phyloP scores from a whole-genome alignment of 2,113 vertebrate species.

The Setophaga coronata region DNA sequence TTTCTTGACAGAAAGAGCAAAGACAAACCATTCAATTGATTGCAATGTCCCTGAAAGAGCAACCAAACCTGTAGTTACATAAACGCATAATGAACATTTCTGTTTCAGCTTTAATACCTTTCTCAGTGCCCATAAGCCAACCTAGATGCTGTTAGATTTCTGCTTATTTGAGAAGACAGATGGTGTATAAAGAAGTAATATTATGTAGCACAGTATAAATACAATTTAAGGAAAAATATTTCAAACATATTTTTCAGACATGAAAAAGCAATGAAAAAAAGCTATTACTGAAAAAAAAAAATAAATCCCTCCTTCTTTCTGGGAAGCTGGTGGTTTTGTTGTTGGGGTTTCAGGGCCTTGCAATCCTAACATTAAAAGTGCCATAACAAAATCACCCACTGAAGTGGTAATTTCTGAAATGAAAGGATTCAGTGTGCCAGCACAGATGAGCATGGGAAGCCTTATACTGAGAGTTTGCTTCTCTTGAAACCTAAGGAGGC shows the following conservation, averaged over 20 bases:
- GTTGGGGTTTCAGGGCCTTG: not conserved
- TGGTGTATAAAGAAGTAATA: not conserved
- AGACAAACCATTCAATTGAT: not conserved
- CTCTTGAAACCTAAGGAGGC: not conserved
- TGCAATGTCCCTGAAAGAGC: not conserved
- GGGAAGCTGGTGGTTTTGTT: not conserved
- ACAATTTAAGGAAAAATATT: not conserved
- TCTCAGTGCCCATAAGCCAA: not conserved
- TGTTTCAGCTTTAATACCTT: not conserved
- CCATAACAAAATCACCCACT: not conserved
- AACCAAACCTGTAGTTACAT: not conserved
- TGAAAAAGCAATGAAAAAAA: not conserved
- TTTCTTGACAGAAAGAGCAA: not conserved
- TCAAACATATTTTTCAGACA: not conserved
- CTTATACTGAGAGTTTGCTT: not conserved
- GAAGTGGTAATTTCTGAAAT: not conserved
- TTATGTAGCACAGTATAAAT: not conserved
- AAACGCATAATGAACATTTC: not conserved
- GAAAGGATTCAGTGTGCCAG: not conserved
- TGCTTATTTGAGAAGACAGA: not conserved
- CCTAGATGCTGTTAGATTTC: not conserved
- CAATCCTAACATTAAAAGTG: not conserved
- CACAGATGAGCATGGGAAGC: not conserved
- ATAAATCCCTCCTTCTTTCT: not conserved
- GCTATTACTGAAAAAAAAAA: not conserved